Evolutionary conservation across 2,797 vertebrate genomes (phyloP).

Genomic region (Poecilia picta): DNA sequence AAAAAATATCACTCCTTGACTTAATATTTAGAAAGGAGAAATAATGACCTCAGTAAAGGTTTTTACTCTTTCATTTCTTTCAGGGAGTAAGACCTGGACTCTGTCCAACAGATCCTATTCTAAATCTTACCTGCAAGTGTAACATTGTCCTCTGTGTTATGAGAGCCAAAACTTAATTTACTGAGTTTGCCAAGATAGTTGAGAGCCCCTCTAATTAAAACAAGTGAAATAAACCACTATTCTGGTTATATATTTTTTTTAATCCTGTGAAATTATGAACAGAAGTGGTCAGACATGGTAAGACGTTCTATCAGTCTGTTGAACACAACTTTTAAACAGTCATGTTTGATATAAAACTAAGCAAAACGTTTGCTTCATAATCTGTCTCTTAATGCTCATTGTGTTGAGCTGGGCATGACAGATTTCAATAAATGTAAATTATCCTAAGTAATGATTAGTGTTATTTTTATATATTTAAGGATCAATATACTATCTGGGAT

Average conservation of each 20-base stretch:
- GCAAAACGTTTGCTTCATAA: background rate
- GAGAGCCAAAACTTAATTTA: conserved; percentile 38
- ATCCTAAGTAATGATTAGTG: background rate
- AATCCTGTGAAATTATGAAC: background rate
- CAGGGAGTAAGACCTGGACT: background rate
- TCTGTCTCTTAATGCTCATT: background rate
- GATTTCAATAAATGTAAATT: too few species aligned
- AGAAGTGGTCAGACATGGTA: background rate
- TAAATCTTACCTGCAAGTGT: background rate
- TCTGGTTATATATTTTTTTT: background rate
- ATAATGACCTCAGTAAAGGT: background rate
- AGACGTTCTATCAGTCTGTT: too few species aligned
- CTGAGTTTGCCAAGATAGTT: background rate
- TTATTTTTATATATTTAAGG: background rate
- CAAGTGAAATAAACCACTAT: background rate
- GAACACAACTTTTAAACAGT: background rate
- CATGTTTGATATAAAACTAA: background rate
- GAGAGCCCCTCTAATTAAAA: background rate
- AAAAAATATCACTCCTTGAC: background rate
- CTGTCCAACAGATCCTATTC: background rate
- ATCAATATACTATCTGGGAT: background rate
- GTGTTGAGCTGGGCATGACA: background rate
- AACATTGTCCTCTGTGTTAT: conserved; percentile 34
- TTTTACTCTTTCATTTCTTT: background rate
- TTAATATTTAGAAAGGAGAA: background rate